Conservation (phyloP, 2,888 invertebrate species). For the Aleiodes testaceus region DNA sequence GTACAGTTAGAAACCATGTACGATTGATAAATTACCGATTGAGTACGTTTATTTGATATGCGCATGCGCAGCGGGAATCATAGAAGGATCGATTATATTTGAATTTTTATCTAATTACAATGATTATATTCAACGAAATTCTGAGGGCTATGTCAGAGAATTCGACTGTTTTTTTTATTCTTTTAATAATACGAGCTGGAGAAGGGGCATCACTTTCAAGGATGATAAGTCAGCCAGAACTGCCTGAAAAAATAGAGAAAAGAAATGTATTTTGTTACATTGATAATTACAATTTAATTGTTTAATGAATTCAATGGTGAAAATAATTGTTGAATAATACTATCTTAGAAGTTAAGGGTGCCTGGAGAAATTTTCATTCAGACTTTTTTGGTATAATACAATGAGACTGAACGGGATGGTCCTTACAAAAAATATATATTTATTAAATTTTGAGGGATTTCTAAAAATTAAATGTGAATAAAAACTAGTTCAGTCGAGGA, state of each 20-base stretch:
- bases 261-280: neutral
- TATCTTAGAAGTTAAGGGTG: too few species aligned
- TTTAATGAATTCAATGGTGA: too few species aligned
- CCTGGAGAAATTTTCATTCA: neutral
- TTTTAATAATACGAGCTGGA: conserved; percentile 86
- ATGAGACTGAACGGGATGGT: too few species aligned
- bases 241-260: conserved; percentile 74
- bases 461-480: too few species aligned
- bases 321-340: too few species aligned
- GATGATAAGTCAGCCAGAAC: conserved; percentile 91
- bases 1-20: neutral
- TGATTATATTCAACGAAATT: neutral
- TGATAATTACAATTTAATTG: too few species aligned
- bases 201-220: conserved; percentile 86
- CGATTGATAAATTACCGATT: conserved; percentile 31
- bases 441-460: too few species aligned
- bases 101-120: neutral
- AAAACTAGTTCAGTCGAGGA: too few species aligned
- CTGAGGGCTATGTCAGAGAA: too few species aligned
- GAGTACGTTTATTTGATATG: neutral
- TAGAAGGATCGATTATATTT: neutral
- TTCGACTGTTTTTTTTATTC: conserved; percentile 73
- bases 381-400: neutral
- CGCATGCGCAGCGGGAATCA: neutral
- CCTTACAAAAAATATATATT: too few species aligned